phyloP scores from a whole-genome alignment of 1,140 invertebrate species.

The Lordiphosa mommai region DNA sequence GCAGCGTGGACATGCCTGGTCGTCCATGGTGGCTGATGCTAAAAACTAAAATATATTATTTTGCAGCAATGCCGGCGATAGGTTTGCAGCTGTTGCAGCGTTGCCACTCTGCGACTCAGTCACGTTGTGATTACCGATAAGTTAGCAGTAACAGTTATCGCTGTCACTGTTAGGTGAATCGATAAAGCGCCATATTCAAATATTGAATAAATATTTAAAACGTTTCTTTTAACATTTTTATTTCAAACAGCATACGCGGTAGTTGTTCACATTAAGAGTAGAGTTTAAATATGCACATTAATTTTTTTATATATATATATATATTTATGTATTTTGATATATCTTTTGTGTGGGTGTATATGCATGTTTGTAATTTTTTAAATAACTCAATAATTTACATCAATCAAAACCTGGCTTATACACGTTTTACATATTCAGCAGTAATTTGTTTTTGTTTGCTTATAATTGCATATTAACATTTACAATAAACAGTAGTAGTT shows the following conservation, averaged over 20 bases:
- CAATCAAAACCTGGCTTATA: conserved; percentile 43
- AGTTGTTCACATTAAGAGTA: conserved; percentile 70
- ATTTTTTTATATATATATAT: conserved; percentile 32
- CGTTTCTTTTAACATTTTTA: conserved; percentile 61
- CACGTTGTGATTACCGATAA: too few relatives aligned
- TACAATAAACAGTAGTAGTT: conserved; percentile 46
- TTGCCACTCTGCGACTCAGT: neutral
- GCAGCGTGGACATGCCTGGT: conserved; percentile 96
- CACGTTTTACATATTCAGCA: conserved; percentile 29
- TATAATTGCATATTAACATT: conserved; percentile 37
- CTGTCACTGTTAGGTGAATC: too few relatives aligned
- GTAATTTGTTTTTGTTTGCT: conserved; percentile 30
- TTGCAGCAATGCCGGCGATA: too few relatives aligned
- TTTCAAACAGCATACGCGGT: conserved; percentile 70
- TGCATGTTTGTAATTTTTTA: conserved; percentile 31
- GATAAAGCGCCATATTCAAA: neutral
- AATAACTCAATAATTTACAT: conserved; percentile 74
- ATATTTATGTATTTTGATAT: conserved; percentile 42
- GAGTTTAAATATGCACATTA: conserved; percentile 61
- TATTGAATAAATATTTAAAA: neutral
- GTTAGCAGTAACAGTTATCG: too few relatives aligned
- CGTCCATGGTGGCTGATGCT: conserved; percentile 84
- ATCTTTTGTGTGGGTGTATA: conserved; percentile 51
- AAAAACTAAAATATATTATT: too few relatives aligned
- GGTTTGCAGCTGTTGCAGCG: too few relatives aligned